Evolutionary conservation across 1,140 invertebrate genomes (phyloP).

Genomic region (Drosophila seguyi): DNA sequence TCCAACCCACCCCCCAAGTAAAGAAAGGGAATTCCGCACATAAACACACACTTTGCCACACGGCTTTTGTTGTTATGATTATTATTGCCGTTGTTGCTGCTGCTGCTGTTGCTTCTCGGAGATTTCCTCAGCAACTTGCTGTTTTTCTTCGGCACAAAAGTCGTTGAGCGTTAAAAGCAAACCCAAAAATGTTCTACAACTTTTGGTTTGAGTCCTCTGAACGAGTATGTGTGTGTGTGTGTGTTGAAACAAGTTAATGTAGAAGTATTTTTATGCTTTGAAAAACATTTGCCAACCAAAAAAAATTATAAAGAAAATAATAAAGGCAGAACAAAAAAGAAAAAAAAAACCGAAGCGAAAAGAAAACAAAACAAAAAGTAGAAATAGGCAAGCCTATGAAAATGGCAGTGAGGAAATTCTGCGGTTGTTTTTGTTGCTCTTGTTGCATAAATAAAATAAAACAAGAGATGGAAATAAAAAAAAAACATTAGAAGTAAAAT

Average conservation of each 20-base stretch:
- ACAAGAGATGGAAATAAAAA: constrained; percentile 26
- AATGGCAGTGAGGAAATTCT: constrained; percentile 39
- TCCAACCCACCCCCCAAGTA: background rate
- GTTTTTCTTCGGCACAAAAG: constrained; percentile 73
- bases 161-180: constrained; percentile 81
- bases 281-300: constrained; percentile 79
- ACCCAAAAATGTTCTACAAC: constrained; percentile 71
- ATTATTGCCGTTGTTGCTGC: constrained; percentile 47
- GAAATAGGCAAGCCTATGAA: constrained; percentile 40
- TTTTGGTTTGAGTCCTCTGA: constrained; percentile 44
- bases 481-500: background rate
- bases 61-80: constrained; percentile 42
- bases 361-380: constrained; percentile 28
- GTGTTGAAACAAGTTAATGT: constrained; percentile 81
- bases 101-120: constrained; percentile 14
- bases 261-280: constrained; percentile 84
- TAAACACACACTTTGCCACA: constrained; percentile 66
- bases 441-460: constrained; percentile 77
- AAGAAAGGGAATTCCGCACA: constrained; percentile 28
- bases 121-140: constrained; percentile 47
- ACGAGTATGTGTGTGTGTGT: constrained; percentile 29
- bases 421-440: constrained; percentile 54
- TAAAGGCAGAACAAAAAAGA: constrained; percentile 48
- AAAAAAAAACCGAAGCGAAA: constrained; percentile 24
- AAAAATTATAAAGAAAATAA: constrained; percentile 82